Percentiles rank a stretch among this genome's conserved stretches.
These are phyloP conservation scores for Ephydatia muelleri DNA, from an alignment of 37 sponge, comb jelly and placozoan species.

Conservation along the genomic window DNA sequence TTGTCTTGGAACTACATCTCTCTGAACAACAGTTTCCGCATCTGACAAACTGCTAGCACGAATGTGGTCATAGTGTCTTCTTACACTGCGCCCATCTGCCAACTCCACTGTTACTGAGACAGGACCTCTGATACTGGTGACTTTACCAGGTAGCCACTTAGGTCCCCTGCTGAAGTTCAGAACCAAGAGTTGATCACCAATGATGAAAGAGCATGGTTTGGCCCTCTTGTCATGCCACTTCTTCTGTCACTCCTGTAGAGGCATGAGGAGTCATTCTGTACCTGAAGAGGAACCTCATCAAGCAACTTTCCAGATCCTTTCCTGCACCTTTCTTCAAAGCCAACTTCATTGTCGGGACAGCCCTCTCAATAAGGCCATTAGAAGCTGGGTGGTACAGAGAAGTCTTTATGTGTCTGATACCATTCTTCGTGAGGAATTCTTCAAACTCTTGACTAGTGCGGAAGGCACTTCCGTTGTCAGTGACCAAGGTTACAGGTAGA, in stretches of 20 bases:
- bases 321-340: neutral
- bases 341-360: constrained; percentile 34
- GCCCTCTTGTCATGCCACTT: constrained; percentile 1
- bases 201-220: constrained; percentile 1
- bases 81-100: constrained; percentile 10
- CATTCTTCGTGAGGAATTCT: constrained; percentile 17
- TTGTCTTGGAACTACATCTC: neutral
- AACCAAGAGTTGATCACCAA: constrained; percentile 24
- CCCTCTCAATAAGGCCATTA: constrained; percentile 18
- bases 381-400: constrained; percentile 22
- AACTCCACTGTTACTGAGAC: neutral
- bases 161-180: constrained; percentile 11
- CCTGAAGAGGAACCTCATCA: constrained; percentile 20
- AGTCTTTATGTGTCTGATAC: constrained; percentile 13
- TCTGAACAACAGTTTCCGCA: neutral
- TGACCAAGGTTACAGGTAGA: constrained; percentile 1
- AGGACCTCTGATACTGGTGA: constrained; percentile 2
- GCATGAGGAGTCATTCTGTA: constrained; percentile 26
- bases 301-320: neutral
- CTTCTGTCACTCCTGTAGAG: constrained; percentile 22
- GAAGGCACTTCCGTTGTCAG: constrained; percentile 5
- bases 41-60: neutral
- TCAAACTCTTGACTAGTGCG: constrained; percentile 26
- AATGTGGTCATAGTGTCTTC: constrained; percentile 25
- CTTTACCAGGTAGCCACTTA: constrained; percentile 20